A percentile compares a stretch with the other conserved stretches of the same genome.
phyloP scores from a whole-genome alignment of 2,113 vertebrate genomes.

The Pelobates fuscus region DNA sequence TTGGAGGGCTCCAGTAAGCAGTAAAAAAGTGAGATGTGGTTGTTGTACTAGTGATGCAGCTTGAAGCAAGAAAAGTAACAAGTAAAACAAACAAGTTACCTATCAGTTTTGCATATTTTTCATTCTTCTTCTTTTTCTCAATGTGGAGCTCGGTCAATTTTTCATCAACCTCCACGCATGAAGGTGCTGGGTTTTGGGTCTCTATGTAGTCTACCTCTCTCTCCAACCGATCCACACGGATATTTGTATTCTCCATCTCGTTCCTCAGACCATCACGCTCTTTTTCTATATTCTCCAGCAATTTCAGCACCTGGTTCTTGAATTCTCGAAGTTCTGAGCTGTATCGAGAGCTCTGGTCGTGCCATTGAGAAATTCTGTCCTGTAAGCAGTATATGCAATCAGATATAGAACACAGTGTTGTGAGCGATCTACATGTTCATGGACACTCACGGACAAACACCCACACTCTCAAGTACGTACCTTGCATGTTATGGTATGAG shows the following conservation, averaged over 20 bases:
- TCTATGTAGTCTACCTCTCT: constrained; percentile 88
- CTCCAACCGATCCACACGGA: constrained; percentile 81
- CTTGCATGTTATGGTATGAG: no score
- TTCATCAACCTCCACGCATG: constrained; percentile 82
- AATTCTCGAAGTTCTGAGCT: constrained; percentile 85
- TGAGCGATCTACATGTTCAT: no score
- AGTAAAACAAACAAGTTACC: constrained; percentile 70
- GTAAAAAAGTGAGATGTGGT: no score
- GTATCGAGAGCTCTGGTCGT: constrained; percentile 84
- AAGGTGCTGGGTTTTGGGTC: constrained; percentile 78
- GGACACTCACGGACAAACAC: no score
- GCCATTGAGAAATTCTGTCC: constrained; percentile 90
- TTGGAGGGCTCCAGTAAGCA: no score
- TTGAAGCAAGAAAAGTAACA: no score
- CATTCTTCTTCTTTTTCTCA: constrained; percentile 74
- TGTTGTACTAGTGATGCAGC: no score
- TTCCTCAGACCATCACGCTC: constrained; percentile 72
- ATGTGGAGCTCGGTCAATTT: constrained; percentile 79
- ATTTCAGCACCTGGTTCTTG: constrained; percentile 80
- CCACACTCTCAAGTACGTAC: no score
- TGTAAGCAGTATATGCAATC: constrained; percentile 52
- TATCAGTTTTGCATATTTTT: constrained; percentile 81
- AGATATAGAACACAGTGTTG: no score
- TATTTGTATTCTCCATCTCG: constrained; percentile 73
- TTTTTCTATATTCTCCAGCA: constrained; percentile 77